Percentiles rank a stretch among this genome's conserved stretches.
phyloP scores from a whole-genome alignment of 1,140 invertebrate species.

The Polypedilum vanderplanki region DNA sequence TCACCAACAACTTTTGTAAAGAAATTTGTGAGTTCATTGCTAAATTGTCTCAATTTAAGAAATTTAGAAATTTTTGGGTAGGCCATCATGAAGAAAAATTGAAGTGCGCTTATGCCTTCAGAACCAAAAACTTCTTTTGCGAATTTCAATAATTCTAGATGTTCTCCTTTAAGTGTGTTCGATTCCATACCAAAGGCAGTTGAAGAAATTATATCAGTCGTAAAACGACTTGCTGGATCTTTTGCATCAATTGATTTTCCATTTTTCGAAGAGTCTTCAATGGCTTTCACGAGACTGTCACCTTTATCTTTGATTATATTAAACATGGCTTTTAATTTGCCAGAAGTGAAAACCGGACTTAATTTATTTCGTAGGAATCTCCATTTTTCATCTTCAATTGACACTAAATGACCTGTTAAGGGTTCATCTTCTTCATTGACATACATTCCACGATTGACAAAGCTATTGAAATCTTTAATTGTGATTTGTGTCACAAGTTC shows the following conservation, averaged over 20 bases:
- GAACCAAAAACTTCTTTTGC: neutral
- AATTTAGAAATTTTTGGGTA: slow-evolving; percentile 32
- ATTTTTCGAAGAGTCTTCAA: slow-evolving; percentile 33
- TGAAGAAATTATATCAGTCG: slow-evolving; percentile 50
- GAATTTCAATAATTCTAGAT: neutral
- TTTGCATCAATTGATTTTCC: slow-evolving; percentile 42
- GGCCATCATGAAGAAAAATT: neutral
- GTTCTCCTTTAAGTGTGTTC: slow-evolving; percentile 31
- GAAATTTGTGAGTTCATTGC: slow-evolving; percentile 44
- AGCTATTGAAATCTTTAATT: slow-evolving; percentile 47
- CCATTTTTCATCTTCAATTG: slow-evolving; percentile 47
- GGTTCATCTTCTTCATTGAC: slow-evolving; percentile 14
- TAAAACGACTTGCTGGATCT: slow-evolving; percentile 44
- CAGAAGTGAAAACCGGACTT: slow-evolving; percentile 52
- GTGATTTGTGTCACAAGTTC: slow-evolving; percentile 46
- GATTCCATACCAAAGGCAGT: slow-evolving; percentile 50
- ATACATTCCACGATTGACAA: slow-evolving; percentile 39
- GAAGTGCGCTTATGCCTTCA: neutral
- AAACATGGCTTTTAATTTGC: slow-evolving; percentile 54
- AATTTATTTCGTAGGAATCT: slow-evolving; percentile 49
- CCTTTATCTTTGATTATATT: slow-evolving; percentile 43
- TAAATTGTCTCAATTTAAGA: slow-evolving; percentile 41
- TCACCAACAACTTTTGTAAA: slow-evolving; percentile 47
- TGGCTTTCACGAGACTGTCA: slow-evolving; percentile 35
- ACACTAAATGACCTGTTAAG: slow-evolving; percentile 41